A percentile compares a stretch with the other conserved stretches of the same genome.
These are phyloP conservation scores for Empidonax traillii DNA, from an alignment of 2,113 vertebrate genomes.

Conservation along the genomic window DNA sequence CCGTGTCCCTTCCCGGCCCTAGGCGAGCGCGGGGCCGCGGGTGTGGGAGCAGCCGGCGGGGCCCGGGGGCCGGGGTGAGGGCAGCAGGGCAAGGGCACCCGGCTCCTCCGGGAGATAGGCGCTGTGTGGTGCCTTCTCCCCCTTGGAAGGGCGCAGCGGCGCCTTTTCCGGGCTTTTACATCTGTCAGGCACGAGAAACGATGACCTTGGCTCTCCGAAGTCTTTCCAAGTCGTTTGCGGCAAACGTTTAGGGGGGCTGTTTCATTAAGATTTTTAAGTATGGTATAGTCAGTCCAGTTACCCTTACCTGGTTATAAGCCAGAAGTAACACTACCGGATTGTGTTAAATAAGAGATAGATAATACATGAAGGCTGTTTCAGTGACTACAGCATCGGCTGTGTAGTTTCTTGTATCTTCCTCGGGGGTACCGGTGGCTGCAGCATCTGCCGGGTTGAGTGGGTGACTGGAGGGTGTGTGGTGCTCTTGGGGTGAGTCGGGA, in stretches of 20 bases:
- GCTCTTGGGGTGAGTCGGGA: no score
- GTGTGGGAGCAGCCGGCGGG: neutral
- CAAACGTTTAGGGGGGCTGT: fast-evolving
- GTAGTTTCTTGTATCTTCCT: neutral
- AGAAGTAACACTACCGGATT: fast-evolving
- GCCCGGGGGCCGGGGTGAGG: neutral
- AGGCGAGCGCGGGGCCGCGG: neutral
- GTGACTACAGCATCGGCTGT: fast-evolving
- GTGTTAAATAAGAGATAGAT: fast-evolving
- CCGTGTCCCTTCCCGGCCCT: neutral
- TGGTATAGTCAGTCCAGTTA: fast-evolving
- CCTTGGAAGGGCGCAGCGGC: neutral
- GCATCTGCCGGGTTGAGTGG: neutral
- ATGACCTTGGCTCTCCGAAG: neutral
- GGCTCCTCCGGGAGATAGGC: fast-evolving
- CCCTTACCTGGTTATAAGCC: fast-evolving
- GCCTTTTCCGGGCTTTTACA: neutral
- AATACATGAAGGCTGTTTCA: no score
- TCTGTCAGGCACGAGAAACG: neutral
- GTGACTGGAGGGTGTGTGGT: fast-evolving
- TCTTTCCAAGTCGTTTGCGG: fast-evolving
- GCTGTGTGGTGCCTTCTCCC: fast-evolving
- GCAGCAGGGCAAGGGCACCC: neutral
- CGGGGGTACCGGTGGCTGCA: neutral
- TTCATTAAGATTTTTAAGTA: fast-evolving